phyloP scores from a whole-genome alignment of 2,113 vertebrate genomes.

The Catharus bicknelli region DNA sequence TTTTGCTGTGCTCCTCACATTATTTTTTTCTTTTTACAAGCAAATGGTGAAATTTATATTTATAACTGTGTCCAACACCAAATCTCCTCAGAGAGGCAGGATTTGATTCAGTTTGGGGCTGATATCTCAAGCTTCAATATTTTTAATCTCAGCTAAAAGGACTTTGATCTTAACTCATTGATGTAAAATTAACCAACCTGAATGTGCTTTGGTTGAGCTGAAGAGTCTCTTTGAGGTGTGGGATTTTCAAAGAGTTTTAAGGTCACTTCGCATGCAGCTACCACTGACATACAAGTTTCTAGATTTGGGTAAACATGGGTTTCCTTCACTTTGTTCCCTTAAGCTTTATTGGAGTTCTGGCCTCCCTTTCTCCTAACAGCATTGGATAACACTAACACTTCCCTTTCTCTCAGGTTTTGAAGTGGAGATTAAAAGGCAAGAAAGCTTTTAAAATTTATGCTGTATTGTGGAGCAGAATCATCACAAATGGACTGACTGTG shows the following conservation, averaged over 20 bases:
- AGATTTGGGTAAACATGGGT: background rate
- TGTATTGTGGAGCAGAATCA: background rate
- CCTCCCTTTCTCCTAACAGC: background rate
- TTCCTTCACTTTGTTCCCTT: background rate
- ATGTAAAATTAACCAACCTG: slow-evolving; percentile 18
- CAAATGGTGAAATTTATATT: background rate
- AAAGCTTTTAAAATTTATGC: background rate
- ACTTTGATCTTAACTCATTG: background rate
- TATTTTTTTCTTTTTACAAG: background rate
- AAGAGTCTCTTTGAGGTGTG: background rate
- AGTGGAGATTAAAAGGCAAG: background rate
- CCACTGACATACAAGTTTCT: background rate
- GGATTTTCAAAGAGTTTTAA: slow-evolving; percentile 2
- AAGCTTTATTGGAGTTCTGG: background rate
- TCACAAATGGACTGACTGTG: background rate
- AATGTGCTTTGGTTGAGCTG: background rate
- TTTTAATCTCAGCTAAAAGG: background rate
- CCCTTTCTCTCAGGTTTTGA: background rate
- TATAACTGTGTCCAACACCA: background rate
- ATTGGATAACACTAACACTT: background rate
- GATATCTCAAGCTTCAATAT: background rate
- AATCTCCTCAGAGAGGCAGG: background rate
- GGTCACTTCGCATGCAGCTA: background rate
- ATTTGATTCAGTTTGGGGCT: background rate
- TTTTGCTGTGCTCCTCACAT: background rate